Evolutionary conservation across 2,888 invertebrate species (phyloP).

Genomic region (Andricus quercusramuli): DNA sequence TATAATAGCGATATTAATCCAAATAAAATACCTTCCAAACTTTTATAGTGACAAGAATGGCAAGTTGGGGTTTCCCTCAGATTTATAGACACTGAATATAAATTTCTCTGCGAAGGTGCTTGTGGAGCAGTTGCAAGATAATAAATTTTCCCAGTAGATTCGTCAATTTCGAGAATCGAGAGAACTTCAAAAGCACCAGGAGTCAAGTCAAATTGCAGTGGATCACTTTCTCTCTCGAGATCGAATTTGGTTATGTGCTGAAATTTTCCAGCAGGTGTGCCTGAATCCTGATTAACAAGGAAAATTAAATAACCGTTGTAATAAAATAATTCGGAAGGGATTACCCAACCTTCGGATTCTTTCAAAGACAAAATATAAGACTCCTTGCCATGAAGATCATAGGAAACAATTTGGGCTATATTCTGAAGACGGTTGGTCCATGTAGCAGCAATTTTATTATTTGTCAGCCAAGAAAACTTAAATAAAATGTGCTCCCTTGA

Average conservation of each 20-base stretch:
- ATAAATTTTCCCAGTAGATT: constrained; percentile 80
- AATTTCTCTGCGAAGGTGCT: constrained; percentile 85
- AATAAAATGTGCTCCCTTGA: constrained; percentile 84
- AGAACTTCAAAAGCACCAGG: constrained; percentile 64
- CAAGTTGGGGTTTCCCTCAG: neutral
- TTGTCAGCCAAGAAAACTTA: constrained; percentile 87
- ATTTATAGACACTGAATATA: constrained; percentile 78
- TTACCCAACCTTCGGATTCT: constrained; percentile 86
- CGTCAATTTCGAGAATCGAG: constrained; percentile 61
- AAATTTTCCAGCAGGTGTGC: constrained; percentile 67
- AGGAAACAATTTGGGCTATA: constrained; percentile 82
- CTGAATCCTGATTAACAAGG: constrained; percentile 66
- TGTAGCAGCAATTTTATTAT: constrained; percentile 84
- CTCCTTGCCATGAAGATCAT: constrained; percentile 76
- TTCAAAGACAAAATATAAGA: constrained; percentile 78
- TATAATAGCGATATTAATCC: neutral
- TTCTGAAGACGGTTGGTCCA: constrained; percentile 95
- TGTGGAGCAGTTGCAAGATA: constrained; percentile 83
- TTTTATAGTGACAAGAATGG: constrained; percentile 10
- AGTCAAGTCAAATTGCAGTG: constrained; percentile 65
- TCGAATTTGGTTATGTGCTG: constrained; percentile 69
- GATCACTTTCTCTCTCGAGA: constrained; percentile 20
- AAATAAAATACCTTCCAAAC: constrained; percentile 7
- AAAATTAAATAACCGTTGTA: constrained; percentile 80
- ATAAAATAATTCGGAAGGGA: constrained; percentile 81